phyloP scores from a whole-genome alignment of 2,888 invertebrate genomes.

The Dicycla oo region DNA sequence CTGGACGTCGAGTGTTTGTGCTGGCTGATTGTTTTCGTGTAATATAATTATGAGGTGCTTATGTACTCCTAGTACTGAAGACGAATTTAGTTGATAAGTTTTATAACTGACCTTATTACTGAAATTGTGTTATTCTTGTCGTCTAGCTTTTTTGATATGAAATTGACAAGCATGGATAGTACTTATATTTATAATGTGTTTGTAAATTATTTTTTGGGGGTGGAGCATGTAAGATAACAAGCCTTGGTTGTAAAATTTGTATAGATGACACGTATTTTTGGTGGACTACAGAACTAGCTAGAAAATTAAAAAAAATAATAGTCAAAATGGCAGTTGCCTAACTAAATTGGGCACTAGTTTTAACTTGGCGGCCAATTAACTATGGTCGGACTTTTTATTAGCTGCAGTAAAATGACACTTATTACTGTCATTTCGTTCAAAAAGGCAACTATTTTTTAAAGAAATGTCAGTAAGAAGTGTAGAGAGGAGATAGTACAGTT shows the following conservation, averaged over 20 bases:
- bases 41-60: conserved; percentile 19
- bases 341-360: neutral
- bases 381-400: too few relatives aligned
- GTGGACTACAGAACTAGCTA: neutral
- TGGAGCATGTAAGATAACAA: neutral
- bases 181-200: conserved; percentile 5
- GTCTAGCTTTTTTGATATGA: neutral
- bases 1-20: conserved; percentile 51
- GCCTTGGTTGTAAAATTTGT: neutral
- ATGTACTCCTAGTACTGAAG: conserved; percentile 8
- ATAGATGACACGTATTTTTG: too few relatives aligned
- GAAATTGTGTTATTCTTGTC: conserved; percentile 11
- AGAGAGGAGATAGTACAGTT: too few relatives aligned
- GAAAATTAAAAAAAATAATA: neutral
- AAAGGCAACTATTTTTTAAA: too few relatives aligned
- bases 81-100: conserved; percentile 32
- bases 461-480: too few relatives aligned
- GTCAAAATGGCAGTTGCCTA: neutral
- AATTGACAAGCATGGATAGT: neutral
- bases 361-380: too few relatives aligned
- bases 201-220: neutral
- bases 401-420: too few relatives aligned
- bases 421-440: too few relatives aligned
- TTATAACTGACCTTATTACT: conserved; percentile 19
- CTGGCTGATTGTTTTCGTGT: conserved; percentile 38